These are phyloP conservation scores for Drosophila paramelanica DNA, from an alignment of 2,888 invertebrate genomes.

Conservation along the genomic window DNA sequence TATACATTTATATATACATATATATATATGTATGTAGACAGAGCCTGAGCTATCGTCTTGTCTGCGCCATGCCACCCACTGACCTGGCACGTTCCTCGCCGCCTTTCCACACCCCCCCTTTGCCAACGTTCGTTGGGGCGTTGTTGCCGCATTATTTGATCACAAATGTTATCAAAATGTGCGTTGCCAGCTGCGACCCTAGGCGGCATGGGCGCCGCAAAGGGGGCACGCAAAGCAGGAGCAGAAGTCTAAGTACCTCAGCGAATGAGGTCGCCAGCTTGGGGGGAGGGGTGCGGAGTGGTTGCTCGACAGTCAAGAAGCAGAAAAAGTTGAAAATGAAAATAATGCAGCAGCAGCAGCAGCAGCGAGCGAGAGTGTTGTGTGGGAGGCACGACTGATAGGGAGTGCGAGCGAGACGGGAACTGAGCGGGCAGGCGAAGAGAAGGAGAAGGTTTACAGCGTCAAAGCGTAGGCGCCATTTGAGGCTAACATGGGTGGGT, in stretches of 20 bases:
- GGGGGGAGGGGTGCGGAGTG: constrained; percentile 10
- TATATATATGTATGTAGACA: constrained; percentile 1
- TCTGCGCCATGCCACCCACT: constrained; percentile 73
- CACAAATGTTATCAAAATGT: constrained; percentile 79
- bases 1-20: background rate
- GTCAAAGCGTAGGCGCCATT: constrained; percentile 49
- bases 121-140: constrained; percentile 45
- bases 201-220: constrained; percentile 18
- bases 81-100: constrained; percentile 71
- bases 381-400: constrained; percentile 33
- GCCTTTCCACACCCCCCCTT: background rate
- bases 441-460: constrained; percentile 8
- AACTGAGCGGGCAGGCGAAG: constrained; percentile 5
- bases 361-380: constrained; percentile 57
- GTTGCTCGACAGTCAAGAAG: constrained; percentile 26
- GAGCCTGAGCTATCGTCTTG: constrained; percentile 44
- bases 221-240: constrained; percentile 1
- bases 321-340: constrained; percentile 76
- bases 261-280: constrained; percentile 68
- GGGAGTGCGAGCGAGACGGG: constrained; percentile 14
- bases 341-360: constrained; percentile 65
- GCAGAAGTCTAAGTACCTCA: constrained; percentile 24
- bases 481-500: constrained; percentile 17
- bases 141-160: constrained; percentile 80
- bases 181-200: constrained; percentile 74